Conservation (phyloP, 2,888 invertebrate species). For the Cheilosia impressa region DNA sequence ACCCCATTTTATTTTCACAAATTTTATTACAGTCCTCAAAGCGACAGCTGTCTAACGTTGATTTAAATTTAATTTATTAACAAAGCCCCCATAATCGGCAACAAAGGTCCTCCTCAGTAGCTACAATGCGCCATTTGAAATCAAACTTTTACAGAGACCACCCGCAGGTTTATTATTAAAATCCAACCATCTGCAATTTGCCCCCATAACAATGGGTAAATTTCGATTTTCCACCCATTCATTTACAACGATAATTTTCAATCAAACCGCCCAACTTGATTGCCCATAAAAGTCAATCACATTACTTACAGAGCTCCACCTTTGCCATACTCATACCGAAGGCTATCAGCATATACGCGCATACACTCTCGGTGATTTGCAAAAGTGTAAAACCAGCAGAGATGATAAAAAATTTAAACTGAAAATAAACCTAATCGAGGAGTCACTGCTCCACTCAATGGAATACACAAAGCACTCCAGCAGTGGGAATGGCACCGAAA, state of each 20-base stretch:
- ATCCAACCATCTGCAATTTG: not conserved
- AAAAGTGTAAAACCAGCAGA: conserved; percentile 55
- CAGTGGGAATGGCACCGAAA: conserved; percentile 6
- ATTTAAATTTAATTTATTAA: too few species aligned
- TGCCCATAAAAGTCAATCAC: conserved; percentile 75
- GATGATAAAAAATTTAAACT: conserved; percentile 69
- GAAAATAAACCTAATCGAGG: conserved; percentile 74
- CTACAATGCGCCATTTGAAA: conserved; percentile 25
- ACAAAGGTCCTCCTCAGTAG: not conserved
- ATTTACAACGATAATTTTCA: conserved; percentile 70
- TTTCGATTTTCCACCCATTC: conserved; percentile 50
- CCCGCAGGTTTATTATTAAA: conserved; percentile 14
- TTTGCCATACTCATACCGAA: not conserved
- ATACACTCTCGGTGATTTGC: conserved; percentile 41
- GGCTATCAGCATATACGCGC: not conserved
- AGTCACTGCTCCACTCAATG: conserved; percentile 39
- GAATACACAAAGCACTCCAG: conserved; percentile 42
- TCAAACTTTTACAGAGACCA: not conserved
- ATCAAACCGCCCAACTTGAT: conserved; percentile 67
- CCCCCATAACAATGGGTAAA: conserved; percentile 39
- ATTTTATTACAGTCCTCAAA: too few species aligned
- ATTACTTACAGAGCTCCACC: conserved; percentile 55
- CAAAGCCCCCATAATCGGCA: not conserved
- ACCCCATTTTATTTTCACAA: too few species aligned
- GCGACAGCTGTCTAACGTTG: too few species aligned